Percentiles rank a stretch among this genome's conserved stretches.
phyloP scores from a whole-genome alignment of 2,888 invertebrate species.

The Megamerina dolium region DNA sequence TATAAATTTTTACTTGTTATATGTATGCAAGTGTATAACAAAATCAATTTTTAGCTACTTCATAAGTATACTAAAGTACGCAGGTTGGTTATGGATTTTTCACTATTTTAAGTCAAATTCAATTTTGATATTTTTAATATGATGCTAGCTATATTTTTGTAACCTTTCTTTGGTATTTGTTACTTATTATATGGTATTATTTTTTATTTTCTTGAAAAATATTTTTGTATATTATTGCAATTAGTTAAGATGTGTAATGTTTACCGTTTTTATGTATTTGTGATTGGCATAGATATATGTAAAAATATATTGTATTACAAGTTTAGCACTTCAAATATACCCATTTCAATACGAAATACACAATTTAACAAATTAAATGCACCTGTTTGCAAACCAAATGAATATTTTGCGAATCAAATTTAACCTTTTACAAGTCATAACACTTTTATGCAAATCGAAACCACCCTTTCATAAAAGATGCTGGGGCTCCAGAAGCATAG shows the following conservation, averaged over 20 bases:
- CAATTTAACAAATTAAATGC: no score
- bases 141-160: conserved; percentile 6
- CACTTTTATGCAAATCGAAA: no score
- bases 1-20: background rate
- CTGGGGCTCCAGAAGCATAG: no score
- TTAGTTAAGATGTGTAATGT: background rate
- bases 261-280: background rate
- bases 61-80: background rate
- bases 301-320: background rate
- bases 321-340: no score
- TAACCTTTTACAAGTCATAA: no score
- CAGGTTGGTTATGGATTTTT: background rate
- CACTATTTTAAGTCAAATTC: background rate
- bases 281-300: no score
- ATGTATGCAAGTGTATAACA: no score
- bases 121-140: conserved; percentile 6
- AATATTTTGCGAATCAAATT: no score
- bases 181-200: conserved; percentile 5
- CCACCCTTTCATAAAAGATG: no score
- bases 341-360: conserved; percentile 9
- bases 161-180: conserved; percentile 7
- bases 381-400: no score
- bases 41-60: no score
- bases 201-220: background rate
- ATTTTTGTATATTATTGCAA: background rate